Conservation (phyloP, 2,888 invertebrate species). For the Eupeodes latifasciatus region DNA sequence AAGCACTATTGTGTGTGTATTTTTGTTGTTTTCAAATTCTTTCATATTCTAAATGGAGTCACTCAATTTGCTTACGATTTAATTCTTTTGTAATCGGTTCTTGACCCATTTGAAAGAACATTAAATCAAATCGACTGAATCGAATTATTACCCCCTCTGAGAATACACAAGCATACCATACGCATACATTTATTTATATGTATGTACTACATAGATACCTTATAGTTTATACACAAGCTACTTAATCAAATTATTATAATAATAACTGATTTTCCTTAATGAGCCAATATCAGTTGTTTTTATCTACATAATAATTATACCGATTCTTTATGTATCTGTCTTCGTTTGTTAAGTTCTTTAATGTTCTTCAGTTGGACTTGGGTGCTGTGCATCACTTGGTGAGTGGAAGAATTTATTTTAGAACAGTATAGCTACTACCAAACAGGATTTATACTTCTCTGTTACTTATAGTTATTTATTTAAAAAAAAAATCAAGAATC, state of each 20-base stretch:
- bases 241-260: conserved; percentile 29
- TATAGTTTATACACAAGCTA: background rate
- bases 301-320: conserved; percentile 33
- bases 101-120: conserved; percentile 27
- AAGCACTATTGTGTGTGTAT: background rate
- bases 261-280: conserved; percentile 31
- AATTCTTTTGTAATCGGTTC: conserved; percentile 32
- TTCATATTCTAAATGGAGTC: background rate
- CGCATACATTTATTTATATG: background rate
- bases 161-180: background rate
- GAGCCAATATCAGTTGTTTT: conserved; percentile 36
- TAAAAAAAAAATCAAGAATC: no score
- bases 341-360: conserved; percentile 17
- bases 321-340: conserved; percentile 19
- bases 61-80: conserved; percentile 13
- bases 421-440: background rate
- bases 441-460: background rate
- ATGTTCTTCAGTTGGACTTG: background rate
- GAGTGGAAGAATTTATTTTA: conserved; percentile 23
- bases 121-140: conserved; percentile 23
- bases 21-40: background rate
- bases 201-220: no score
- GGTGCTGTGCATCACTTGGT: no score
- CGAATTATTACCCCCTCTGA: conserved; percentile 9
- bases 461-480: no score